These are phyloP conservation scores for Phyllotreta striolata DNA, from an alignment of 2,888 invertebrate genomes.

Conservation along the genomic window DNA sequence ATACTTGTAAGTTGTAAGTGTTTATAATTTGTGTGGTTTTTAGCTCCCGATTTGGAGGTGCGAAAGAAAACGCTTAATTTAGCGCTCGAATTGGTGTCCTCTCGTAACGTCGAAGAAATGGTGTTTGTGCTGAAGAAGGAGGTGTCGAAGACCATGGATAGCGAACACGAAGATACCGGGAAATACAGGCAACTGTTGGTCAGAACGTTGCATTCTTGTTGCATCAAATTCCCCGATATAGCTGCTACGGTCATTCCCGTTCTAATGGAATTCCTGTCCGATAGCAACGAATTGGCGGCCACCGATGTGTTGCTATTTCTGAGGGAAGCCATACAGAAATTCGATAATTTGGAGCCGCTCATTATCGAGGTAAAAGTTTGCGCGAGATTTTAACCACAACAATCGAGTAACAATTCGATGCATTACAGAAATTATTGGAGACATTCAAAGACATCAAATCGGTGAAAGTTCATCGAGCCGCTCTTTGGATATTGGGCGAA, in stretches of 20 bases:
- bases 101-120: slow-evolving; percentile 95
- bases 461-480: slow-evolving; percentile 91
- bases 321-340: slow-evolving; percentile 94
- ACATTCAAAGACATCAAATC: slow-evolving; percentile 87
- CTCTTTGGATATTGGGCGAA: slow-evolving; percentile 97
- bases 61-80: slow-evolving; percentile 58
- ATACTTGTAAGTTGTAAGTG: not conserved
- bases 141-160: slow-evolving; percentile 86
- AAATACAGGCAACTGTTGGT: slow-evolving; percentile 96
- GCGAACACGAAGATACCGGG: slow-evolving; percentile 91
- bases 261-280: slow-evolving; percentile 90
- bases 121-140: slow-evolving; percentile 92
- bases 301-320: slow-evolving; percentile 94
- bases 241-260: slow-evolving; percentile 94
- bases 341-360: slow-evolving; percentile 79
- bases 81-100: slow-evolving; percentile 89
- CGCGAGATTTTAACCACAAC: not conserved
- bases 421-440: slow-evolving; percentile 72
- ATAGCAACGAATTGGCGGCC: slow-evolving; percentile 89
- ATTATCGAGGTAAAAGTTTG: slow-evolving; percentile 75
- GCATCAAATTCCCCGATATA: slow-evolving; percentile 95
- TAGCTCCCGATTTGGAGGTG: slow-evolving; percentile 85
- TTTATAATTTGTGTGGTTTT: not conserved
- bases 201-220: slow-evolving; percentile 91
- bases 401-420: not conserved